A percentile compares a stretch with the other conserved stretches of the same genome.
Evolutionary conservation across 2,113 vertebrate species (phyloP).

Genomic region (Brienomyrus longianalis): DNA sequence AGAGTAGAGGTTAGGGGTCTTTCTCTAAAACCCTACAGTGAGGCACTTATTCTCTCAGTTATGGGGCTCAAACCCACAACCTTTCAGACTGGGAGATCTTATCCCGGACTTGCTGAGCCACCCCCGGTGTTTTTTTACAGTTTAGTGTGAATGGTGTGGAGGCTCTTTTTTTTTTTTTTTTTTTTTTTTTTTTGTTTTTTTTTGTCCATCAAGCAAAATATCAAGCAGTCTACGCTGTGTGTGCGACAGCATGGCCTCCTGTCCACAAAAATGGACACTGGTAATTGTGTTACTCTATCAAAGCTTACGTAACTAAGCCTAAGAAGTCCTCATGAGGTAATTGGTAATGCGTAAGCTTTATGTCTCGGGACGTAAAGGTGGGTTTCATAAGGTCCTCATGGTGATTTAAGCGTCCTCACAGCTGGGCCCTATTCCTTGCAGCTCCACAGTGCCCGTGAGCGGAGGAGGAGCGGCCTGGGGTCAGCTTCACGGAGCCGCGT

Average conservation of each 20-base stretch:
- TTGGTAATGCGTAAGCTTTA: too few relatives aligned
- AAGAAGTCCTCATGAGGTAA: background rate
- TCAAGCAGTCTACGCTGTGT: background rate
- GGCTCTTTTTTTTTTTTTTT: too few relatives aligned
- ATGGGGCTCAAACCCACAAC: background rate
- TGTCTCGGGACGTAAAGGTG: too few relatives aligned
- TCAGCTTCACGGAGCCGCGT: background rate
- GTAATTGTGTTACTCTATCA: background rate
- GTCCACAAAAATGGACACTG: background rate
- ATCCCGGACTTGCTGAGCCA: background rate
- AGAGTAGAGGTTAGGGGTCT: background rate
- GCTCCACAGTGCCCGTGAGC: background rate
- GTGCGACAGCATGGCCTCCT: background rate
- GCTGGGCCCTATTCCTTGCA: background rate
- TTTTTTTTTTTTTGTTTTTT: too few relatives aligned
- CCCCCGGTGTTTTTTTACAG: background rate
- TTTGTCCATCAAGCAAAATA: background rate
- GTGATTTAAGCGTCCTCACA: too few relatives aligned
- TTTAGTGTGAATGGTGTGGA: background rate
- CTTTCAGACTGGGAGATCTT: background rate
- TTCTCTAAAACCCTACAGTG: background rate
- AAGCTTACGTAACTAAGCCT: background rate
- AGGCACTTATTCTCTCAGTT: background rate
- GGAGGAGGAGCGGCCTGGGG: background rate
- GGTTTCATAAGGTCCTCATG: too few relatives aligned